Evolutionary conservation across 1,140 invertebrate genomes (phyloP).

Genomic region (Listronotus oregonensis): DNA sequence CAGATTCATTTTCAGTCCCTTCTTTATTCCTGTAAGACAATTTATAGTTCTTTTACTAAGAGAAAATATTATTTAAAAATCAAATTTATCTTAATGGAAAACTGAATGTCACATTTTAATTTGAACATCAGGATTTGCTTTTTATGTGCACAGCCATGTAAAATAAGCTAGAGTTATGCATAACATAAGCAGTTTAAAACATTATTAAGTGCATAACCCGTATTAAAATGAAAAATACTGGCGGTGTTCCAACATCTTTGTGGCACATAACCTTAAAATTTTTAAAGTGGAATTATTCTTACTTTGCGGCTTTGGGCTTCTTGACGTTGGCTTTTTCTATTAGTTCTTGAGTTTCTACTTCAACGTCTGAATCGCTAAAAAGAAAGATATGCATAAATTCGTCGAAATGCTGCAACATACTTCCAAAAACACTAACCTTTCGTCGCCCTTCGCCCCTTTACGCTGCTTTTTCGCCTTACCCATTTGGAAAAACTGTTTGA

Average conservation of each 20-base stretch:
- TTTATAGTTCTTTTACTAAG: too few relatives aligned
- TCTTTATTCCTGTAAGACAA: conserved; percentile 45
- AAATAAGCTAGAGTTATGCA: too few relatives aligned
- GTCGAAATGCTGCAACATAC: conserved; percentile 19
- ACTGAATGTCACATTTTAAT: too few relatives aligned
- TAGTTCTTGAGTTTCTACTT: conserved; percentile 47
- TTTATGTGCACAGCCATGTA: too few relatives aligned
- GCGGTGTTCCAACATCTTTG: conserved; percentile 7
- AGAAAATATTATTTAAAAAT: background rate
- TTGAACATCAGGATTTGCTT: too few relatives aligned
- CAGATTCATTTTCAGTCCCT: conserved; percentile 48
- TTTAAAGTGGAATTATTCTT: conserved; percentile 33
- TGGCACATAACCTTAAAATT: conserved; percentile 42
- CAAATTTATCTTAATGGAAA: too few relatives aligned
- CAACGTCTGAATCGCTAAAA: conserved; percentile 49
- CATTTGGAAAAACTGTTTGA: conserved; percentile 59
- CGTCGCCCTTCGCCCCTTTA: conserved; percentile 66
- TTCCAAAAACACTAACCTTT: conserved; percentile 59
- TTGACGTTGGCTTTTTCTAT: conserved; percentile 45
- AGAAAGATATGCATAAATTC: conserved; percentile 45
- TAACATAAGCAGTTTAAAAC: too few relatives aligned
- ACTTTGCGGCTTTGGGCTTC: conserved; percentile 50
- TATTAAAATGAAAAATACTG: background rate
- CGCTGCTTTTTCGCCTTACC: conserved; percentile 73
- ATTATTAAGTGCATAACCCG: too few relatives aligned